These are phyloP conservation scores for Chelidonichthys spinosus DNA, from an alignment of 2,797 vertebrate genomes.

Conservation along the genomic window DNA sequence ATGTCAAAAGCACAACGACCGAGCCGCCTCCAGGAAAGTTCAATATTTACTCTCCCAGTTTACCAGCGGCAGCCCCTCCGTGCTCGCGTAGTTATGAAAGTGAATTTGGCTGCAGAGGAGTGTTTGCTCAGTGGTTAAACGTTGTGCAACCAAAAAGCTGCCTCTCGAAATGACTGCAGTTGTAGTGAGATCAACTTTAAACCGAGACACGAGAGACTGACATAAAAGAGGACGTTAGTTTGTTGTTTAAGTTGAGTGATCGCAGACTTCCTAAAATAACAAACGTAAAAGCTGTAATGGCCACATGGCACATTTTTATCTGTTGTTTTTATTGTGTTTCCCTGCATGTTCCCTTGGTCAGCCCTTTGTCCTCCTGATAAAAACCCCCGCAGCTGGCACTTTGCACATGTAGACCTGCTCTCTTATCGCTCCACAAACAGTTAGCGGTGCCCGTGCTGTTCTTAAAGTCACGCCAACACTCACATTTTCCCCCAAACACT, in stretches of 20 bases:
- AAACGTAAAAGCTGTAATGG: neutral
- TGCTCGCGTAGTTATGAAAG: conserved; percentile 30
- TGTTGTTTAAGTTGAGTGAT: neutral
- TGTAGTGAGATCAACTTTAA: neutral
- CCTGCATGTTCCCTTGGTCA: neutral
- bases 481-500: conserved; percentile 15
- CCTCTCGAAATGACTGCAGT: neutral
- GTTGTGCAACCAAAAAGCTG: conserved; percentile 42
- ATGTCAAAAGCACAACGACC: conserved; percentile 30
- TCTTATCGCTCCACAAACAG: conserved; percentile 70
- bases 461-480: conserved; percentile 36
- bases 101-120: conserved; percentile 26
- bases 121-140: conserved; percentile 43
- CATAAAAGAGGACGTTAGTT: neutral
- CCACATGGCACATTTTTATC: conserved; percentile 20
- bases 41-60: conserved; percentile 79
- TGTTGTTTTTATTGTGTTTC: conserved; percentile 15
- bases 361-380: conserved; percentile 74
- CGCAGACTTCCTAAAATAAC: neutral
- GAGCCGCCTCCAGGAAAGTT: conserved; percentile 66
- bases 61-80: conserved; percentile 28
- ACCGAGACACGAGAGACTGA: neutral
- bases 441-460: conserved; percentile 28
- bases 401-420: conserved; percentile 49
- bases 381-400: conserved; percentile 39